Base-by-base conservation (phyloP, 1,140 invertebrate genomes). In the Zaprionus lachaisei region DNA sequence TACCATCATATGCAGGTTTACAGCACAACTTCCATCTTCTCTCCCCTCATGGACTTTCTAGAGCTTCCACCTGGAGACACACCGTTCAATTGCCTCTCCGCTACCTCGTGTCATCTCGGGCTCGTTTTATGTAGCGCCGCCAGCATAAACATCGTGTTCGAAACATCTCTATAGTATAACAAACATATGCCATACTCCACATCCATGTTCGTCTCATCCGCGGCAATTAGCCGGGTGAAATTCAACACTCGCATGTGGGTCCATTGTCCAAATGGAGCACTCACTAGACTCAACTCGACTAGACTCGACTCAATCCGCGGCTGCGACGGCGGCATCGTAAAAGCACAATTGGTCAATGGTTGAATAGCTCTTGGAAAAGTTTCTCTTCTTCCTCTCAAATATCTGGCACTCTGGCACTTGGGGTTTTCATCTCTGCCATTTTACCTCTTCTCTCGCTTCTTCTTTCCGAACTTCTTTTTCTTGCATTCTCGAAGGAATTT, bases 191-290 rank as follows among this genome's bases (percentile, higher is more conserved):
- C 41, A 44, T 44, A 44, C n/a, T n/a, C 69, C 5, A 51, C 4
- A 85, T 57, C 81, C 81, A 81, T 83, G 78, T 83, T 83, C 38
- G 81, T 74, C 62, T 65, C 69, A 79, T 72, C 74, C 62, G 49
- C 68, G 54, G 84, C 83, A 87, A 87, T 87, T 87, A 87, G 84
- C 80, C 80, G 84, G 70, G 83, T 89, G 84, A 87, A 87, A 87
- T 87, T 87, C 83, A 87, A 87, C 83, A 87, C 83, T 87, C 67
- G 65, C 84, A 72, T 72, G 83, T 83, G 84, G 77, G 72, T 83
- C 78, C 73, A 80, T 87, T 89, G 73, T 84, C 84, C 77, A 87
- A 89, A 83, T 87, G 81, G 70, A 74, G 83, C 57, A 72, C 61
- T 72, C 69, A 17, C 17, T 37, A 17, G 17, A 17, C 55, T 41